Conservation (phyloP, 1,140 invertebrate species). For the Bombus confusus region DNA sequence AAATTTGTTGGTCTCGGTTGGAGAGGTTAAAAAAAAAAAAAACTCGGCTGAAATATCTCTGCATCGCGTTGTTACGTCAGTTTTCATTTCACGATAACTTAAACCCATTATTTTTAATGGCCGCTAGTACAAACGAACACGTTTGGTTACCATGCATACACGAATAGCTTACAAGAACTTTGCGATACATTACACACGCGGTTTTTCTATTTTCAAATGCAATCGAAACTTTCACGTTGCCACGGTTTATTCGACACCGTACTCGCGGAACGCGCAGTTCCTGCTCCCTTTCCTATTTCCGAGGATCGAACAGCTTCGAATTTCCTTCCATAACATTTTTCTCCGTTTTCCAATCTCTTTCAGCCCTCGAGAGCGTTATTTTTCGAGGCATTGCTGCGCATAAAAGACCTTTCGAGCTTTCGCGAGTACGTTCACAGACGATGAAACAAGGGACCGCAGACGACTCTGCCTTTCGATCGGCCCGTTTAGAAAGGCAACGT, state of each 20-base stretch:
- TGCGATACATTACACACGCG: background rate
- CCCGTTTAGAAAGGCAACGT: background rate
- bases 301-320: slow-evolving; percentile 30
- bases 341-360: slow-evolving; percentile 52
- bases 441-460: slow-evolving; percentile 36
- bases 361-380: slow-evolving; percentile 53
- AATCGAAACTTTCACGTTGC: background rate
- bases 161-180: background rate
- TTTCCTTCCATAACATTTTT: slow-evolving; percentile 29
- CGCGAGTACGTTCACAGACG: slow-evolving; percentile 44
- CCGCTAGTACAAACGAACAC: background rate
- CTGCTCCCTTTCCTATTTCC: slow-evolving; percentile 8
- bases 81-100: background rate
- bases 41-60: background rate
- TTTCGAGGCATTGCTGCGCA: slow-evolving; percentile 47
- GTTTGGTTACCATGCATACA: background rate
- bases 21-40: background rate
- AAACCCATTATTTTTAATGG: background rate
- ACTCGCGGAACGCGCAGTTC: background rate
- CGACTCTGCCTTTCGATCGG: background rate
- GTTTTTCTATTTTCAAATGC: background rate
- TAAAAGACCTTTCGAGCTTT: slow-evolving; percentile 42
- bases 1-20: background rate
- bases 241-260: slow-evolving; percentile 25
- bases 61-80: background rate